These are phyloP conservation scores for Acrossocheilus wenchowensis DNA, from an alignment of 2,797 vertebrate genomes.

Conservation along the genomic window DNA sequence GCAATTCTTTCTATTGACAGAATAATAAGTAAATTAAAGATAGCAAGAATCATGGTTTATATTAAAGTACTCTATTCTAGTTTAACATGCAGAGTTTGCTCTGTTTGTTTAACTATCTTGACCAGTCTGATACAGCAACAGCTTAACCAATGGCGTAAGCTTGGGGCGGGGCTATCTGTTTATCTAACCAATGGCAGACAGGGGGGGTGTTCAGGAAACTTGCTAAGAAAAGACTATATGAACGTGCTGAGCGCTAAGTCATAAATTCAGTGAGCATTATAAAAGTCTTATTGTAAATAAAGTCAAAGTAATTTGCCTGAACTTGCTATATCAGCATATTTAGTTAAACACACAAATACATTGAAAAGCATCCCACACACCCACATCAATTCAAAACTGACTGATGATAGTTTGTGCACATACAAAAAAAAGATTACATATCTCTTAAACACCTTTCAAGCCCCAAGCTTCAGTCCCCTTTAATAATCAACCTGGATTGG, in stretches of 20 bases:
- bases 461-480: neutral
- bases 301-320: slow-evolving; percentile 13
- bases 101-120: neutral
- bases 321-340: slow-evolving; percentile 27
- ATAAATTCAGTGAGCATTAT: slow-evolving; percentile 9
- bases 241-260: neutral
- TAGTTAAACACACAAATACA: slow-evolving; percentile 33
- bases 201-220: neutral
- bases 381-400: slow-evolving; percentile 1
- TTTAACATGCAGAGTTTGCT: neutral
- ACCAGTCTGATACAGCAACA: neutral
- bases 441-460: neutral
- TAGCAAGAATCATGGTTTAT: neutral
- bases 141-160: neutral
- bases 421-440: neutral
- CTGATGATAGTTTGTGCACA: neutral
- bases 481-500: slow-evolving; percentile 28
- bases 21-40: neutral
- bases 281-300: slow-evolving; percentile 20
- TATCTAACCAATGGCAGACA: neutral
- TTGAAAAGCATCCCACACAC: slow-evolving; percentile 22
- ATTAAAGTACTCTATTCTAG: neutral
- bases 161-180: neutral
- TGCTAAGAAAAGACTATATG: neutral
- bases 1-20: neutral